Conservation (phyloP, 2,797 vertebrate species). For the Xenopus petersii region DNA sequence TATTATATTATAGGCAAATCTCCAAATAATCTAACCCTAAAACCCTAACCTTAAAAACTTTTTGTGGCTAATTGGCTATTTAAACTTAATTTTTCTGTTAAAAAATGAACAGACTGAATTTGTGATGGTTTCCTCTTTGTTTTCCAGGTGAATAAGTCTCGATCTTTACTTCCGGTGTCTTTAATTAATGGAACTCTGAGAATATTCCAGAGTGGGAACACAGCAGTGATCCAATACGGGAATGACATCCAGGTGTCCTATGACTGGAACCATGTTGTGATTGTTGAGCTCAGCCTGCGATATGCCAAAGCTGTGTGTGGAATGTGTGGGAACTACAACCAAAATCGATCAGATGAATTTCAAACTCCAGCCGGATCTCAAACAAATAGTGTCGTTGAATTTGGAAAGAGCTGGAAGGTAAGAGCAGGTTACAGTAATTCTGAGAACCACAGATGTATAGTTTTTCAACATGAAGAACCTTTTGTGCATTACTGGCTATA, state of each 20-base stretch:
- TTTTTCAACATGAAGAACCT: too few relatives aligned
- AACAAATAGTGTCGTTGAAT: slow-evolving; percentile 52
- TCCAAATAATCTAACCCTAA: too few relatives aligned
- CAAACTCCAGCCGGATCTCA: slow-evolving; percentile 33
- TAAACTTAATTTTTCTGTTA: too few relatives aligned
- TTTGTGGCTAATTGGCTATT: too few relatives aligned
- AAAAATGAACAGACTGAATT: too few relatives aligned
- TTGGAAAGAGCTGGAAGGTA: slow-evolving; percentile 73
- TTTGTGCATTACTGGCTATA: too few relatives aligned
- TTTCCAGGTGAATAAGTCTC: slow-evolving; percentile 67
- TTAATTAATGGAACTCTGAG: slow-evolving; percentile 58
- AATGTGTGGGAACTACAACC: slow-evolving; percentile 79
- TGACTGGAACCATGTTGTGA: slow-evolving; percentile 67
- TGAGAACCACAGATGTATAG: too few relatives aligned
- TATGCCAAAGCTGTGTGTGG: slow-evolving; percentile 70
- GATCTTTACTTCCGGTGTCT: slow-evolving; percentile 63
- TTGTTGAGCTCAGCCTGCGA: slow-evolving; percentile 64
- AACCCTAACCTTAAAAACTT: too few relatives aligned
- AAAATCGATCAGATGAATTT: slow-evolving; percentile 63
- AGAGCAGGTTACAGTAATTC: too few relatives aligned
- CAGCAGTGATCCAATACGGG: slow-evolving; percentile 58
- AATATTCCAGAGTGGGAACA: slow-evolving; percentile 62
- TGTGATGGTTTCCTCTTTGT: background rate
- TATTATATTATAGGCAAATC: too few relatives aligned
- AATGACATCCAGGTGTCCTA: slow-evolving; percentile 72